A percentile compares a stretch with the other conserved stretches of the same genome.
phyloP scores from a whole-genome alignment of 2,888 invertebrate genomes.

The Coleophora flavipennella region DNA sequence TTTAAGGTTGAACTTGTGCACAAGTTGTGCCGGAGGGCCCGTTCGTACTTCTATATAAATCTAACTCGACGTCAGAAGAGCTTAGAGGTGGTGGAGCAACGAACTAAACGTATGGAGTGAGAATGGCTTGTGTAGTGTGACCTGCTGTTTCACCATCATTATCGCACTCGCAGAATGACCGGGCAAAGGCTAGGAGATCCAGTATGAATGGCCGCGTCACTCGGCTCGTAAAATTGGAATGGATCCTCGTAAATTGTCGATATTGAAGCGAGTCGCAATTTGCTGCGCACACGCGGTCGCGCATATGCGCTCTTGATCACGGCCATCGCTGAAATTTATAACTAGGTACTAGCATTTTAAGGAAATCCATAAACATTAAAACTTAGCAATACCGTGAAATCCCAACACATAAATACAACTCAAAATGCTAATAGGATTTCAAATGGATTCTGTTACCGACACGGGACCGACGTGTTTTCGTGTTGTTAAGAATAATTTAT shows the following conservation, averaged over 20 bases:
- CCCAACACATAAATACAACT: too few species aligned
- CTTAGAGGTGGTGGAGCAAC: conserved; percentile 36
- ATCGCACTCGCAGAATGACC: conserved; percentile 18
- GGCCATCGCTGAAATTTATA: conserved; percentile 20
- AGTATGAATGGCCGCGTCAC: conserved; percentile 40
- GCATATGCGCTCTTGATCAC: conserved; percentile 50
- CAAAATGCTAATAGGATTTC: background rate
- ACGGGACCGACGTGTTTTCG: conserved; percentile 1
- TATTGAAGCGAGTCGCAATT: conserved; percentile 52
- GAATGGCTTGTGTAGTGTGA: conserved; percentile 30
- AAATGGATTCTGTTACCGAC: background rate
- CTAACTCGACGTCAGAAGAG: conserved; percentile 39
- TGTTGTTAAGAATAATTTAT: background rate
- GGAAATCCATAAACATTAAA: conserved; percentile 25
- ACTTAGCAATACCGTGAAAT: conserved; percentile 8
- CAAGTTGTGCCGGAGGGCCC: conserved; percentile 34
- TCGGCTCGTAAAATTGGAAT: conserved; percentile 56
- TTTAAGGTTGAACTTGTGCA: conserved; percentile 29
- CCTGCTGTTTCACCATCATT: conserved; percentile 21
- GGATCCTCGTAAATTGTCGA: conserved; percentile 56
- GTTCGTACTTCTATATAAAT: conserved; percentile 39
- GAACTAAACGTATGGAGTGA: conserved; percentile 34
- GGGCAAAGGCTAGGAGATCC: conserved; percentile 32
- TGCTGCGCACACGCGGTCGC: conserved; percentile 48
- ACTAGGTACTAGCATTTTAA: conserved; percentile 16